These are phyloP conservation scores for Bellardia pandia DNA, from an alignment of 2,888 invertebrate genomes.

Conservation along the genomic window DNA sequence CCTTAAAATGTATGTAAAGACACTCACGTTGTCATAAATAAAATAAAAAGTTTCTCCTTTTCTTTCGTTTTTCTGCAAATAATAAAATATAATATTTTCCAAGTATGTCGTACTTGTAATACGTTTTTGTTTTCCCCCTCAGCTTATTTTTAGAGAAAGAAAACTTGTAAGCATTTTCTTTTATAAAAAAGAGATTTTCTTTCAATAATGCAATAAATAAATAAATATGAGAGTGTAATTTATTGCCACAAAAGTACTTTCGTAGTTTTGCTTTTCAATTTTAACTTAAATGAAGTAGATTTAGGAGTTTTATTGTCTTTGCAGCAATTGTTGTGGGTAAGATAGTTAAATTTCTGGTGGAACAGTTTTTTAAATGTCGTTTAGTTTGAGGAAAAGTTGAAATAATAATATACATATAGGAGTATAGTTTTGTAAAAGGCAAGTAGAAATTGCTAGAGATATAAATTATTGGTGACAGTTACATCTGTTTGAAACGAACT, in stretches of 20 bases:
- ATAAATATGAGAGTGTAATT: constrained; percentile 40
- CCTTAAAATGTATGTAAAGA: constrained; percentile 8
- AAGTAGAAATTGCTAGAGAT: no score
- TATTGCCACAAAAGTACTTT: constrained; percentile 44
- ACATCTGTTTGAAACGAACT: no score
- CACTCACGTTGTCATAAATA: not conserved
- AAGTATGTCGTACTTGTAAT: constrained; percentile 20
- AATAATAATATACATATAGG: no score
- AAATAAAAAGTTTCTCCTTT: not conserved
- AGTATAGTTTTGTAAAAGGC: no score
- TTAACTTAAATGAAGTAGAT: constrained; percentile 16
- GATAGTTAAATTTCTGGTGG: not conserved
- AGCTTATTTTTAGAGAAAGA: not conserved
- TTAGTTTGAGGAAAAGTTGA: no score
- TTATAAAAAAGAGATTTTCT: constrained; percentile 35
- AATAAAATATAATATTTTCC: constrained; percentile 36
- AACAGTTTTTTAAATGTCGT: not conserved
- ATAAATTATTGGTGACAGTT: no score
- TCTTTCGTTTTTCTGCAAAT: not conserved
- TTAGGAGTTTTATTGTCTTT: not conserved
- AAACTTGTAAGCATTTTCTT: constrained; percentile 33
- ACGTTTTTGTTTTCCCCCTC: not conserved
- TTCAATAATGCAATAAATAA: constrained; percentile 48
- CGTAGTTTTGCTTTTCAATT: not conserved
- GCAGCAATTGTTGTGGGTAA: not conserved